These are phyloP conservation scores for Tachina lurida DNA, from an alignment of 2,888 invertebrate species.

Conservation along the genomic window DNA sequence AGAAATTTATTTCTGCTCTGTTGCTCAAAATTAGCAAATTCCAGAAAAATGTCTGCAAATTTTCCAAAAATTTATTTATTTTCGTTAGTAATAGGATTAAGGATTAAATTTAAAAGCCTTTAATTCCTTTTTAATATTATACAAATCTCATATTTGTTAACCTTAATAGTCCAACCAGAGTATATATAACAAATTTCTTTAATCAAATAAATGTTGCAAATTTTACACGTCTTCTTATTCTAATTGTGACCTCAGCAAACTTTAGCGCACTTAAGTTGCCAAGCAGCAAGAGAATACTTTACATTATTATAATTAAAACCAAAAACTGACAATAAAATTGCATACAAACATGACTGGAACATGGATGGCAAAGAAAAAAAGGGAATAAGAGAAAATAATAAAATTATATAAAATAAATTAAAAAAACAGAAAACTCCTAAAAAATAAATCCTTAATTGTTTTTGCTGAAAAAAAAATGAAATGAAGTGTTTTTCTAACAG, in stretches of 20 bases:
- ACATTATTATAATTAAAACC: conserved; percentile 66
- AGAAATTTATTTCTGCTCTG: too few species aligned
- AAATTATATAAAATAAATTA: background rate
- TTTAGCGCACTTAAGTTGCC: conserved; percentile 43
- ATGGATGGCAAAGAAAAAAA: conserved; percentile 15
- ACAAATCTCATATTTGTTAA: background rate
- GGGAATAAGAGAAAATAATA: background rate
- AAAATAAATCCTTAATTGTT: conserved; percentile 19
- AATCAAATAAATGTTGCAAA: conserved; percentile 25
- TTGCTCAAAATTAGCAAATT: too few species aligned
- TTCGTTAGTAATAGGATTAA: background rate
- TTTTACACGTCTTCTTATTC: conserved; percentile 40
- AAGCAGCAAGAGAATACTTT: conserved; percentile 37
- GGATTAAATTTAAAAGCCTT: background rate
- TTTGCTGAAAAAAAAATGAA: background rate
- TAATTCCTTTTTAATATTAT: background rate
- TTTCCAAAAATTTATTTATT: too few species aligned
- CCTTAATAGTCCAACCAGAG: background rate
- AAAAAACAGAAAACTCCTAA: background rate
- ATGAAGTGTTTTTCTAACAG: conserved; percentile 2
- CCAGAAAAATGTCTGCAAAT: too few species aligned
- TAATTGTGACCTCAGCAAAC: conserved; percentile 39
- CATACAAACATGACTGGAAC: conserved; percentile 59
- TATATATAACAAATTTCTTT: background rate
- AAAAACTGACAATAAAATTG: conserved; percentile 67